Evolutionary conservation across 1,140 invertebrate species (phyloP).

Genomic region (Ptiloglossa arizonensis): DNA sequence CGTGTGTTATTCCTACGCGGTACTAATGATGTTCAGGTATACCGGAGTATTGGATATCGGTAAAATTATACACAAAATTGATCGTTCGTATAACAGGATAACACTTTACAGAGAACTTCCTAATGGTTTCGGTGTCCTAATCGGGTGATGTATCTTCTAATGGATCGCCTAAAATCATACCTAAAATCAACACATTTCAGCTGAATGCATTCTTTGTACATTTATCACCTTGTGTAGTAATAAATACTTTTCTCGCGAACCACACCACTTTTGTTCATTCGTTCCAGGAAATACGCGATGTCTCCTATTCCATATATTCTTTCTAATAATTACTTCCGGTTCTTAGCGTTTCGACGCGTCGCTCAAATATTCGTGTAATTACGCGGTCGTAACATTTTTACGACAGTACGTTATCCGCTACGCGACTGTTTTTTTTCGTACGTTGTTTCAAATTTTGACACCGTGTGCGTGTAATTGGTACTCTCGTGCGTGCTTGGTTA

Average conservation of each 20-base stretch:
- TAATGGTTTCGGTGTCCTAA: too few relatives aligned
- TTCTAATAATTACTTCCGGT: conserved; percentile 69
- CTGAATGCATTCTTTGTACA: conserved; percentile 24
- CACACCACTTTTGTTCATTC: background rate
- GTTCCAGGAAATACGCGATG: background rate
- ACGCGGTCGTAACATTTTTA: conserved; percentile 74
- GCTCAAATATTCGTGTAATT: conserved; percentile 63
- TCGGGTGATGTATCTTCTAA: too few relatives aligned
- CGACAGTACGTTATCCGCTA: conserved; percentile 55
- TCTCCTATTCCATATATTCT: conserved; percentile 44
- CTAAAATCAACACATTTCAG: too few relatives aligned
- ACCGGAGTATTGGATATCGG: too few relatives aligned
- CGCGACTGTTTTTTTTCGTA: background rate
- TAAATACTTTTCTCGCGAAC: background rate
- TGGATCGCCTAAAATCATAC: too few relatives aligned
- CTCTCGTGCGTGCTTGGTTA: too few relatives aligned
- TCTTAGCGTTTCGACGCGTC: conserved; percentile 69
- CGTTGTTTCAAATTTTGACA: too few relatives aligned
- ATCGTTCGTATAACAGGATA: conserved; percentile 44
- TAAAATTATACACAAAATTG: background rate
- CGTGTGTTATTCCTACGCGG: too few relatives aligned
- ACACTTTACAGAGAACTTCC: conserved; percentile 59
- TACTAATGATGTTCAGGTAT: background rate
- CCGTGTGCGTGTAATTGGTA: too few relatives aligned
- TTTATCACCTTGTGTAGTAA: background rate